Conservation (phyloP, 2,888 invertebrate species). For the Acanthacorydalis orientalis region DNA sequence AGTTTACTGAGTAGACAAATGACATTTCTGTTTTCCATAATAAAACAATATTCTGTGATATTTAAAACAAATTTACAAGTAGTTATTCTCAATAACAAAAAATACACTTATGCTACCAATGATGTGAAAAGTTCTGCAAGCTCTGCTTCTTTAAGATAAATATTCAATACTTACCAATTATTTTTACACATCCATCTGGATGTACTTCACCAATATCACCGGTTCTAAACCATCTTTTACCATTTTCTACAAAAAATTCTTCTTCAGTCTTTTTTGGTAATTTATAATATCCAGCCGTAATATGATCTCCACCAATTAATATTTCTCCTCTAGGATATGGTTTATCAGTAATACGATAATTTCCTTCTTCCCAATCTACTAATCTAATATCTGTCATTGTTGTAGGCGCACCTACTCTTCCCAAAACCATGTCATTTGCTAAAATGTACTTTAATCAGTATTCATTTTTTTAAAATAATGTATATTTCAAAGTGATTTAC, state of each 20-base stretch:
- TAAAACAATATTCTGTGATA: no score
- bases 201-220: slow-evolving; percentile 95
- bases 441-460: slow-evolving; percentile 11
- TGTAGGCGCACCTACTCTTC: slow-evolving; percentile 79
- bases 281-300: slow-evolving; percentile 89
- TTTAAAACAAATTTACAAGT: no score
- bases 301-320: slow-evolving; percentile 65
- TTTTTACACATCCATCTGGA: slow-evolving; percentile 84
- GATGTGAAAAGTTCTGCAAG: no score
- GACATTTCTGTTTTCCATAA: no score
- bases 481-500: no score
- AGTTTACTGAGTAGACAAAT: no score
- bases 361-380: slow-evolving; percentile 88
- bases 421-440: slow-evolving; percentile 36
- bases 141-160: slow-evolving; percentile 1
- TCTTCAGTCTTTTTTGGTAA: slow-evolving; percentile 73
- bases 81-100: no score
- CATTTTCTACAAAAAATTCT: slow-evolving; percentile 72
- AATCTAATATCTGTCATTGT: slow-evolving; percentile 71
- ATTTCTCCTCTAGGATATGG: slow-evolving; percentile 73
- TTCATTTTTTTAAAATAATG: background rate
- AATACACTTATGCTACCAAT: no score
- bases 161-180: slow-evolving; percentile 62
- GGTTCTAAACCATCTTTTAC: slow-evolving; percentile 82
- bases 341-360: slow-evolving; percentile 72